Base-by-base conservation (phyloP, 2,113 vertebrate genomes). In the Anas platyrhynchos region DNA sequence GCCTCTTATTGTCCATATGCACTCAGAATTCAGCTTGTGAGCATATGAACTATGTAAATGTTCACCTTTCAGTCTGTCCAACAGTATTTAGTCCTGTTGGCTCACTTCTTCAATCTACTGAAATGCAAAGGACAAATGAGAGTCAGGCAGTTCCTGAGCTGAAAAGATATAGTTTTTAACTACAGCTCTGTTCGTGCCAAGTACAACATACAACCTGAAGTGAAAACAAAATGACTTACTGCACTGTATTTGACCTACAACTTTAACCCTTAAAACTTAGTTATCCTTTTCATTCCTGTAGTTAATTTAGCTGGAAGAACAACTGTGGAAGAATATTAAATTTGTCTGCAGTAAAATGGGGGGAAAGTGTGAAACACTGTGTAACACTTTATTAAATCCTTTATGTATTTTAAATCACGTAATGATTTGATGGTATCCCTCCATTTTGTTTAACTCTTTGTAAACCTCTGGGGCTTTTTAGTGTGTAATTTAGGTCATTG, bases 211-310 rank as follows among this genome's bases (percentile, higher is more conserved):
- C 58, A 48, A 84, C 58, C 66, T 73, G 62, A 92, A 89, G 34
- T 36, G 44, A 68, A 74, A 32, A 79, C 80, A 83, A 82, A 83
- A 58, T 2, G 2, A 74, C 63, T 76, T 81, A 32, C n/a, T 92
- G 46, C 65, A 34, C 86, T 93, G 61, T 88, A 43, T 86, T 91
- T 93, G 73, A 83, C 71, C 77, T 82, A 21, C 48, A 83, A n/a
- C 48, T 72, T 92, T 86, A 95, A 78, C 56, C 13, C 46, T 91
- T 85, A 79, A 92, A 83, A 71, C 50, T 54, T 87, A 32, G 11
- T 78, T 84, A 36, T 31, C 2, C 0, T 58, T 69, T 62, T 73
- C 16, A 8, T 73, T 89, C 15, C 13, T 59, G 21, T 76, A 41
- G 27, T 80, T 80, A 26, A 44, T 26, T 80, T 80, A 66, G 62